phyloP scores from a whole-genome alignment of 2,888 invertebrate species.

The Frankliniella intonsa region DNA sequence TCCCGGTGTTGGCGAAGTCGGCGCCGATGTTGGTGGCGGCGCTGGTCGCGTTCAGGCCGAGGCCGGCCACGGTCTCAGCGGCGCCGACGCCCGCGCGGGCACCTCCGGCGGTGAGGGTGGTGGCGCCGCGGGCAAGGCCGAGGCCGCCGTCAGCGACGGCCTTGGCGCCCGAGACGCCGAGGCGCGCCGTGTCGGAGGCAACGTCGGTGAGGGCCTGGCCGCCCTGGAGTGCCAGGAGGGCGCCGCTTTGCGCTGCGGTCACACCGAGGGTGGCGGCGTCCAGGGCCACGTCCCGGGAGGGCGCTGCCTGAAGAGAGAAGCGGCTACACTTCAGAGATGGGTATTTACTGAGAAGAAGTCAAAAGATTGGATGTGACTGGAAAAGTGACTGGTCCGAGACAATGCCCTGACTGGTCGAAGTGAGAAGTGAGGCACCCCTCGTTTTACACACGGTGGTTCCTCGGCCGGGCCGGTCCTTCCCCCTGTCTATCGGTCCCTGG shows the following conservation, averaged over 20 bases:
- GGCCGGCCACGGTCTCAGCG: not conserved
- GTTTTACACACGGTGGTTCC: not conserved
- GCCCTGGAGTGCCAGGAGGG: not conserved
- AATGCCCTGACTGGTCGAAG: not conserved
- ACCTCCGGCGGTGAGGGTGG: not conserved
- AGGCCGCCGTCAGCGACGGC: not conserved
- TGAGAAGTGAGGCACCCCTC: too few relatives aligned
- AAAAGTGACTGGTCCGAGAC: not conserved
- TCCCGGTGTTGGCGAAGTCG: not conserved
- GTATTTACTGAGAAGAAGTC: too few relatives aligned
- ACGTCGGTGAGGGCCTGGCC: not conserved
- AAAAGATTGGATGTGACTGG: too few relatives aligned
- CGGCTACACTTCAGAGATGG: not conserved
- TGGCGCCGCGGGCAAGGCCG: constrained; percentile 14
- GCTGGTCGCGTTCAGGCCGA: not conserved
- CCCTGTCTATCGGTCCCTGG: not conserved
- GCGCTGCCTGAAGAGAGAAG: not conserved
- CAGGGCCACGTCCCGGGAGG: not conserved
- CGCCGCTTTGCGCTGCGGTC: not conserved
- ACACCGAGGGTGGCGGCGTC: not conserved
- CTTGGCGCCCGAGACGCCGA: not conserved
- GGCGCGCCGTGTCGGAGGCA: not conserved
- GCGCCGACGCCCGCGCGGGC: not conserved
- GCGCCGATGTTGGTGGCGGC: constrained; percentile 11
- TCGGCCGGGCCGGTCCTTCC: not conserved